Evolutionary conservation across 2,888 invertebrate genomes (phyloP), one percentile per base, ranked within the genome.

Genomic region (Ligdia adustata): DNA sequence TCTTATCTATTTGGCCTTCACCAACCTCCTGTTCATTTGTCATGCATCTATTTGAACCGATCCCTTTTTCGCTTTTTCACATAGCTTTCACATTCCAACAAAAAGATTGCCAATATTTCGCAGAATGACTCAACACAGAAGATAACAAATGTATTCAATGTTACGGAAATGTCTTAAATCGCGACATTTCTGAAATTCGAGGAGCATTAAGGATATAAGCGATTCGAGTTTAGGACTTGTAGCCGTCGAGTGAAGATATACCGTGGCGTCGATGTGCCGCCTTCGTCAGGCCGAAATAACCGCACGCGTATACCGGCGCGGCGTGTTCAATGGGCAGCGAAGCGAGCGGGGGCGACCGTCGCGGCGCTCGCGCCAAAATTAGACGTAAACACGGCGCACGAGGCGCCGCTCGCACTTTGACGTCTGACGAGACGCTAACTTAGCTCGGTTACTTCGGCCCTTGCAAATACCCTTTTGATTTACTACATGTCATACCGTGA

Each of bases 351-450:
- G 79, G 80, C 69, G 73, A 72, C 62, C 81, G 80, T 76, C 79
- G 86, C 82, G 85, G 85, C 87, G 88, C 86, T 86, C 85, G 80
- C 82, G 88, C 89, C 88, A 81, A 84, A 89, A 89, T 89, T 89
- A 89, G 89, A 89, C 86, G 89, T 89, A 89, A 89, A 89, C 86
- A 89, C 82, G 79, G 68, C 76, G 78, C 79, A 78, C 75, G 81
- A 84, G 85, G 87, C 87, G 86, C 85, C 84, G 75, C 69, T 72
- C 66, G 22, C 64, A n/a, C 87, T 85, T 82, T 83, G 76, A 67
- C 72, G 67, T 13, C 64, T 61, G 63, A 60, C 61, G 58, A 55
- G 60, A 57, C 63, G 66, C 58, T 62, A 55, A 64, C 44, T 65
- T 22, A 7, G 6, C 20, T 3, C 3, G 7, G 7, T 4, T n/a